Evolutionary conservation across 1,140 invertebrate species (phyloP).

Genomic region (Aphaenogaster floridana): DNA sequence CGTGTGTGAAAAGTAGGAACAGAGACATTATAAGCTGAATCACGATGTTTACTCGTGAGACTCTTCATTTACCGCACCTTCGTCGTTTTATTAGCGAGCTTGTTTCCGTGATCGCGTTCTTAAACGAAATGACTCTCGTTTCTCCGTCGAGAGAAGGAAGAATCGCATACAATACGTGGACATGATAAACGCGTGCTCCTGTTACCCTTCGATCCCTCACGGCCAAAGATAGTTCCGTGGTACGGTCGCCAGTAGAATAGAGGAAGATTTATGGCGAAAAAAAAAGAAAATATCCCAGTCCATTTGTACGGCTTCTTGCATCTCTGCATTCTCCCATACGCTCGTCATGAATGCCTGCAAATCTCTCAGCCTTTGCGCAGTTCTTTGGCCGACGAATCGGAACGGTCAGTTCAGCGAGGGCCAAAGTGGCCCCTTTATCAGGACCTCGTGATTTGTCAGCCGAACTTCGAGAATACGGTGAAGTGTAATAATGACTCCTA

Average conservation of each 20-base stretch:
- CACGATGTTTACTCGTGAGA: not conserved
- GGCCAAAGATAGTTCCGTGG: slow-evolving; percentile 10
- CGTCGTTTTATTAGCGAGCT: slow-evolving; percentile 37
- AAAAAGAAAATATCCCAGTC: not conserved
- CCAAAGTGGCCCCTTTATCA: slow-evolving; percentile 49
- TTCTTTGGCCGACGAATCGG: slow-evolving; percentile 30
- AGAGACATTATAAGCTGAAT: not conserved
- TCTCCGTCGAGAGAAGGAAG: not conserved
- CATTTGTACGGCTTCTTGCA: slow-evolving; percentile 44
- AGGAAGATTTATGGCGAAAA: slow-evolving; percentile 49
- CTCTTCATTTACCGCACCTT: slow-evolving; percentile 4
- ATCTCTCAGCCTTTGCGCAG: slow-evolving; percentile 43
- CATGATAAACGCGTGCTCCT: slow-evolving; percentile 50
- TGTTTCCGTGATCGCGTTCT: slow-evolving; percentile 35
- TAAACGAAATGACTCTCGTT: slow-evolving; percentile 22
- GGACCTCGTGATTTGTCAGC: slow-evolving; percentile 45
- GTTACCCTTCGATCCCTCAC: slow-evolving; percentile 55
- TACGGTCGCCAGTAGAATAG: slow-evolving; percentile 31
- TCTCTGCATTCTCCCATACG: slow-evolving; percentile 9
- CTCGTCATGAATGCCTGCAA: slow-evolving; percentile 50
- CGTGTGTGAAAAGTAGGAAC: not conserved
- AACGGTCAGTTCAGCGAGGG: slow-evolving; percentile 3
- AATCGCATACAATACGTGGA: slow-evolving; percentile 15
- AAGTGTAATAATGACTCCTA: slow-evolving; percentile 5
- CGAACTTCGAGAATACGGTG: slow-evolving; percentile 36